These are phyloP conservation scores for Rhinogobius similis DNA, from an alignment of 2,113 vertebrate genomes.

Conservation along the genomic window DNA sequence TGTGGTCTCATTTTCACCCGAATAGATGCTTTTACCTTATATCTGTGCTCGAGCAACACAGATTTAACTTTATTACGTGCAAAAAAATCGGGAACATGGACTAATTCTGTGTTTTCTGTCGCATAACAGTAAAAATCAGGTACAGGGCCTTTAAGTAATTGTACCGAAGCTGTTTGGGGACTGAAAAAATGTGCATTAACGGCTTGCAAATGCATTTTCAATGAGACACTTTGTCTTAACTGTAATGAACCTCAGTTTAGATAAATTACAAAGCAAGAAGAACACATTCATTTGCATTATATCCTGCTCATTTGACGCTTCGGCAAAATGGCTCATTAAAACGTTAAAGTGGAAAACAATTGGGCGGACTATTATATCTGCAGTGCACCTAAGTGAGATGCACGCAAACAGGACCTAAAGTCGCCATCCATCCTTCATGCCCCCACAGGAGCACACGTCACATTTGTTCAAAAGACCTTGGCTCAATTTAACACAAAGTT, in stretches of 20 bases:
- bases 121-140: no score
- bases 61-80: no score
- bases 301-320: neutral
- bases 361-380: no score
- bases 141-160: no score
- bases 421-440: neutral
- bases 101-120: no score
- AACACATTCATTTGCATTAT: neutral
- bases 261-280: neutral
- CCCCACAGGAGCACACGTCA: neutral
- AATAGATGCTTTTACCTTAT: no score
- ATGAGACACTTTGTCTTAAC: neutral
- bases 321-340: neutral
- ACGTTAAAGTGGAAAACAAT: no score
- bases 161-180: neutral
- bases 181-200: neutral
- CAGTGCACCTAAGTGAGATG: neutral
- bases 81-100: no score
- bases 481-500: neutral
- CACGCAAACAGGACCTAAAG: neutral
- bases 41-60: no score
- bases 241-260: neutral
- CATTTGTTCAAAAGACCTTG: neutral
- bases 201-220: neutral
- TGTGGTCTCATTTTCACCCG: no score